A percentile compares a stretch with the other conserved stretches of the same genome.
phyloP scores from a whole-genome alignment of 2,888 invertebrate species.

The Hipparchia semele region DNA sequence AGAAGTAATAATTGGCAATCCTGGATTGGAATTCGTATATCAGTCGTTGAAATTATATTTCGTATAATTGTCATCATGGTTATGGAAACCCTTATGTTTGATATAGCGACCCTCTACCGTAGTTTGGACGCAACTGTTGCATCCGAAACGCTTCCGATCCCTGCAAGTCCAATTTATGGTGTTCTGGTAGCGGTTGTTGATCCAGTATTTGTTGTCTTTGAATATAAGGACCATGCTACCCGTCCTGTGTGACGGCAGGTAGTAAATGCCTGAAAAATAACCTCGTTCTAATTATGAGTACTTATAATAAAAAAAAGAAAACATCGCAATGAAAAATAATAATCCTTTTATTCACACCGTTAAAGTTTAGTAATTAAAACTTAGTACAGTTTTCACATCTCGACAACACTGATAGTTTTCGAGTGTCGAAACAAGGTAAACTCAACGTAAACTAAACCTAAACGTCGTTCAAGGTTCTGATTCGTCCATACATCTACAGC shows the following conservation, averaged over 20 bases:
- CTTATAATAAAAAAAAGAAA: constrained; percentile 22
- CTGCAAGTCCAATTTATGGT: constrained; percentile 79
- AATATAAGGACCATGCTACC: constrained; percentile 79
- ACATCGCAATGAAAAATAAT: constrained; percentile 37
- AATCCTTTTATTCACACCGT: constrained; percentile 29
- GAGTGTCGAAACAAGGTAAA: too few species aligned
- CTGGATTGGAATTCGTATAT: constrained; percentile 46
- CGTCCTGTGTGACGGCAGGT: constrained; percentile 75
- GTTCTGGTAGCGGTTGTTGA: constrained; percentile 77
- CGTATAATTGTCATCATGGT: constrained; percentile 75
- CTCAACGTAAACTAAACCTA: too few species aligned
- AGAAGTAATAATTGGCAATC: constrained; percentile 50
- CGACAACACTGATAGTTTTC: too few species aligned
- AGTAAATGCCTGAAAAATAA: constrained; percentile 71
- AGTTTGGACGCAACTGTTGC: constrained; percentile 75
- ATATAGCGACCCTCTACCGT: constrained; percentile 73
- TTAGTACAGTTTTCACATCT: too few species aligned
- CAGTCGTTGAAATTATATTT: constrained; percentile 78
- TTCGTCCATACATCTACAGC: too few species aligned
- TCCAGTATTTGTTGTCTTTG: constrained; percentile 79
- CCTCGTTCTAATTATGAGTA: constrained; percentile 37
- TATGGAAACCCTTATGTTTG: constrained; percentile 75
- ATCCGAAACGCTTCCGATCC: constrained; percentile 72
- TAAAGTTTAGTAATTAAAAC: neutral
- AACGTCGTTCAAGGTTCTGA: too few species aligned